Base-by-base conservation (phyloP, 2,888 invertebrate genomes). In the Rotaria sp. region DNA sequence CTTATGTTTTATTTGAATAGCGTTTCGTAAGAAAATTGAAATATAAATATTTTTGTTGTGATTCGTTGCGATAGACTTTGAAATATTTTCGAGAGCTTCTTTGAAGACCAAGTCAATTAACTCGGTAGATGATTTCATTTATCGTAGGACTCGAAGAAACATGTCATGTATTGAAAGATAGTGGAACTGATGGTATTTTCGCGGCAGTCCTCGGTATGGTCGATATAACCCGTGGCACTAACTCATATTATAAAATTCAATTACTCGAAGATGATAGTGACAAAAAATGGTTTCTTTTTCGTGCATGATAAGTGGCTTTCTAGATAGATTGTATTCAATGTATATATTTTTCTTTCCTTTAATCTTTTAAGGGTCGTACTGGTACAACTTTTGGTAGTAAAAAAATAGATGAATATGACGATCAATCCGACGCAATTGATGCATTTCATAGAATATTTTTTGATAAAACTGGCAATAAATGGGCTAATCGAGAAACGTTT, bases 161-260 rank as follows among this genome's bases (percentile, higher is more conserved):
- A 7, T 94, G 95, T 0, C 96, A 96, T 91, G 95, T 97, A 45
- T 94, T 90, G 50, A 88, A 89, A 52, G 87, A 87, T 57, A 59
- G 57, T n/a, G 59, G 59, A 11, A 86, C 84, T 13, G 0, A 88
- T 88, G 80, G 88, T 87, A 93, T 94, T 88, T 96, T 94, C 91
- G 94, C 94, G 30, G 94, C 93, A 50, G 94, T 96, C 0, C 93
- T 98, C 10, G 94, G 95, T 24, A 91, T 94, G 88, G 96, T 96
- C 0, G 96, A 98, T 90, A 93, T 98, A 52, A 94, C 95, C 88
- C 93, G 93, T 2, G 95, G 95, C 88, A 95, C 94, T 90, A 99
- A 99, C 92, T 96, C 96, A 5, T 99, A 93, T 91, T 99, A 98
- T 92, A 98, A 97, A 87, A 89, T 99, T 85, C 98, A 99, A 91